Base-by-base conservation (phyloP, 1,140 invertebrate species). In the Helicoverpa armigera region DNA sequence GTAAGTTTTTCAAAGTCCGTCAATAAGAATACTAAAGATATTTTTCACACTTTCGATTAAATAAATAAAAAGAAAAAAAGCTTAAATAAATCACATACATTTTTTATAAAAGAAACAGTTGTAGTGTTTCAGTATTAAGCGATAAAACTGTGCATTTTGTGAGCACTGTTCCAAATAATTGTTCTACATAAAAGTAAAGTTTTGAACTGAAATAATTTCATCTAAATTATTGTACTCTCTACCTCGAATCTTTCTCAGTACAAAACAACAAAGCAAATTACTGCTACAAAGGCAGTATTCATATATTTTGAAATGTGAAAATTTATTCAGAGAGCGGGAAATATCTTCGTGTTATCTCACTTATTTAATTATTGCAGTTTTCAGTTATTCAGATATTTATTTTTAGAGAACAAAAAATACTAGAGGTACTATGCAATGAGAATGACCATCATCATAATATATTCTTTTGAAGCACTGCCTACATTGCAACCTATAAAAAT, bases 251-350 rank as follows among this genome's bases (percentile, higher is more conserved):
- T 43, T 43, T 43, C 35, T 9, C 5, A 7, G 35, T 43, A 43
- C 5, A 18, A 43, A 16, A 51, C 14, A 31, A 18, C 54, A 58
- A 60, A 74, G 54, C 14, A 54, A 43, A 9, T 74, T 1, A 14
- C 5, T n/a, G 11, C 1, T 29, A 74, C 54, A 74, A 74, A 48
- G 54, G 12, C 16, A 60, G 0, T 35, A 0, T 35, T 74, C 54
- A 74, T 48, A 74, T 5, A 48, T 9, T 74, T 48, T 48, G 29
- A 43, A 56, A 43, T 58, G 53, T 73, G 53, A 73, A 53, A 67
- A 5, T 67, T 48, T 67, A 48, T 18, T 14, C 13, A 31, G 13
- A 1, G 5, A 61, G 18, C 3, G 23, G n/a, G 43, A 50, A 67
- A 9, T 35, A n/a, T 29, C 58, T 3, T 4, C 9, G 14, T 16